Evolutionary conservation across 2,797 vertebrate species (phyloP), one percentile per base, ranked within the genome.

Genomic region (Pagetopsis macropterus): DNA sequence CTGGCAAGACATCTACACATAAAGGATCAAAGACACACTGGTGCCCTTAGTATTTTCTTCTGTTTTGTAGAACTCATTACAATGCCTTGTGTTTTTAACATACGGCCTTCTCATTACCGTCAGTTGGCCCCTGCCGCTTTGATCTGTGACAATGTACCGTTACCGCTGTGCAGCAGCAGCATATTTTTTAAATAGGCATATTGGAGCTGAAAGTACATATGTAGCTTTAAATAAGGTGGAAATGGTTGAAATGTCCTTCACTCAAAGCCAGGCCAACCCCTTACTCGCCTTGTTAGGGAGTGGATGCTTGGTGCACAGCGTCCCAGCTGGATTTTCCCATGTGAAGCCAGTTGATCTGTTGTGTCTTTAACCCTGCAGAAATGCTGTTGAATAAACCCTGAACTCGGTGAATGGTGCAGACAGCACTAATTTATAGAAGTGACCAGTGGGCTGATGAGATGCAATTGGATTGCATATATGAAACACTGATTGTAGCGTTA

Each of bases 381-480:
- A 75, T 79, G 60, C 64, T 65, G 56, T 44, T 80, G 70, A 79
- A 80, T 81, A 75, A 85, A 80, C 40, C 44, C 74, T 52, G 79
- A 83, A 68, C 69, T 80, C 19, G 9, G 71, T 60, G 72, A 72
- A 64, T 65, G 43, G 75, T 85, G 76, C 78, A 63, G 84, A 83
- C 83, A 82, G 80, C 68, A 63, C 57, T 78, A 58, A 87, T 88
- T 87, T 74, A 87, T 85, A 69, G 80, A 80, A 84, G 77, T 84
- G 88, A 90, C 84, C 81, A 67, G 70, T 70, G 71, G 74, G 78
- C 87, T 92, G 85, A 91, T 88, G 87, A 91, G 87, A 90, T 92
- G 88, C 90, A 83, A 90, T 91, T 91, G 88, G 89, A 91, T 90
- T 90, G 89, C 90, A 85, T 89, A 90, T 90, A 75, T 83, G 73